Evolutionary conservation across 2,113 vertebrate genomes (phyloP), one percentile per base, ranked within the genome.

Genomic region (Progne subis): DNA sequence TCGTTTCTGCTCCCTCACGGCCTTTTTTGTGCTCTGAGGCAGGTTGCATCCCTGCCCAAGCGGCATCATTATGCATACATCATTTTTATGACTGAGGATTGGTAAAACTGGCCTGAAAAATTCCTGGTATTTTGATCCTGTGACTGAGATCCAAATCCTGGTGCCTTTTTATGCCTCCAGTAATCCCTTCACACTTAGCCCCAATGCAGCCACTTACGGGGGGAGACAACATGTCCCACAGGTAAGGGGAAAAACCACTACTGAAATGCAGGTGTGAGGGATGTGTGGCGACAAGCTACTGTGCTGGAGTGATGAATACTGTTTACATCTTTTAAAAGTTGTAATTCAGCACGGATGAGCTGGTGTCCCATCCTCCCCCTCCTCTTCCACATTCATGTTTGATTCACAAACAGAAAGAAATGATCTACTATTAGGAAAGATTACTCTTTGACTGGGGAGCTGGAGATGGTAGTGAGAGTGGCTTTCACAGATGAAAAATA

Each of bases 401-500:
- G 61, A 96, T 96, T 97, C 86, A 57, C 94, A 95, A 98, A 95
- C 95, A 98, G 98, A 98, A 97, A 97, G 97, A 97, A 97, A 96
- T 91, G 92, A 90, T 84, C 94, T 94, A 89, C 97, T 97, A 97
- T 98, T 98, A 98, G 94, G 96, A 93, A 96, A 96, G 97, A 97
- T 98, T 98, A 98, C 97, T 97, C 96, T 98, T 98, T 97, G 97
- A 97, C 97, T 94, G 92, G 80, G 65, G 94, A 97, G 96, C 93
- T 96, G 96, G 96, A 98, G 97, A 97, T 98, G 97, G 95, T 96
- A 92, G 97, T 82, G 95, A 96, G 92, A 97, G 98, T 96, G 97
- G 97, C 97, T 98, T 98, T 98, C 98, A 98, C 97, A 97, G 98
- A 98, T 96, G 97, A 98, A 98, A 98, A 98, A 98, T 98, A 98